Evolutionary conservation across 2,113 vertebrate genomes (phyloP), one percentile per base, ranked within the genome.

Genomic region (Ginglymostoma cirratum): DNA sequence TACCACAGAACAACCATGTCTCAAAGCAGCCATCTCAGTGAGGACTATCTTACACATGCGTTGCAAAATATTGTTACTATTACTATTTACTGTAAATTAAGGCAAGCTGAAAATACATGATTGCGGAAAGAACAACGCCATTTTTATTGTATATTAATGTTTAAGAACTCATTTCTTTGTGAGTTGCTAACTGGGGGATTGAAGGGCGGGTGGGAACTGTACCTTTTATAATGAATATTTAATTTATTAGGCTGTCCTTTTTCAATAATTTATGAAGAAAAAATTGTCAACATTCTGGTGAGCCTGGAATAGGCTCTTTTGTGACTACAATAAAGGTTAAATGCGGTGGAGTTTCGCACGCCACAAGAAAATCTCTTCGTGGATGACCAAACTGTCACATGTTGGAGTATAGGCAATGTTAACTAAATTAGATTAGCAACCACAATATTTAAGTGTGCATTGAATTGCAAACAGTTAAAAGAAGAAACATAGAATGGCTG

Each of bases 381-480:
- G 45, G 55, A 24, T 48, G 45, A 52, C 45, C 89, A 66, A 65
- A 38, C 55, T 42, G 61, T 38, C 93, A 42, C 67, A 95, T 95
- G 94, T 95, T 95, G 67, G 52, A 95, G 34, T 95, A 95, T 95
- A 95, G 94, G 97, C 98, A 96, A 98, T 97, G 98, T 98, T 98
- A 98, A 98, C 98, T 98, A 98, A 98, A 98, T 98, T 98, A 99
- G 98, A 98, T 96, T 98, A 98, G 98, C 97, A 97, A 97, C 97
- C 98, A 98, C 98, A 98, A 98, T 98, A 98, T 98, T 61, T 98
- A 97, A 97, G 98, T 98, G 98, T 98, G 97, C 98, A 98, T 98
- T 98, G 89, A 93, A 15, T 93, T 93, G 61, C 89, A 66, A 93
- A 93, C 21, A 97, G 97, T 70, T 69, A 72, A 95, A 95, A 76